A percentile compares a stretch with the other conserved stretches of the same genome.
phyloP scores from a whole-genome alignment of 2,888 invertebrate genomes.

The Scaeva pyrastri region DNA sequence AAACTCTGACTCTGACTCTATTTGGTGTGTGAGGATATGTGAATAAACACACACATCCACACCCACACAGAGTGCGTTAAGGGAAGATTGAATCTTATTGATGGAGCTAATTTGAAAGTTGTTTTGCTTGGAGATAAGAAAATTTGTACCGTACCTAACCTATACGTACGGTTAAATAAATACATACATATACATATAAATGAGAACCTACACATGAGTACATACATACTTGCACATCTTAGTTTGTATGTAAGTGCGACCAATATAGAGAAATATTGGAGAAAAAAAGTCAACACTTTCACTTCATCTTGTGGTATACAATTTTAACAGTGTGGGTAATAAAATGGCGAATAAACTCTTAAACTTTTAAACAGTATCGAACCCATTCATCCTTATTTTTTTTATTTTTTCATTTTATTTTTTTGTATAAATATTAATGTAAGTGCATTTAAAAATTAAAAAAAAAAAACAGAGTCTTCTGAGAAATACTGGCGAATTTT shows the following conservation, averaged over 20 bases:
- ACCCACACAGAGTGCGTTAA: conserved; percentile 41
- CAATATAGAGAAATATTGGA: neutral
- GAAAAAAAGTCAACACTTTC: conserved; percentile 30
- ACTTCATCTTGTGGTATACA: neutral
- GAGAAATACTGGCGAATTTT: too few species aligned
- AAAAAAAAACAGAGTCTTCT: too few species aligned
- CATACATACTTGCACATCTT: too few species aligned
- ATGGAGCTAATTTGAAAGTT: conserved; percentile 45
- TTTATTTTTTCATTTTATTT: too few species aligned
- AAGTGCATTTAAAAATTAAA: too few species aligned
- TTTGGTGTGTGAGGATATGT: neutral
- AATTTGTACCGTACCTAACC: conserved; percentile 4
- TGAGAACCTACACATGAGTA: too few species aligned
- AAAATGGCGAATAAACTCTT: neutral
- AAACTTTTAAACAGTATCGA: too few species aligned
- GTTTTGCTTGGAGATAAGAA: conserved; percentile 33
- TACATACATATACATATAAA: too few species aligned
- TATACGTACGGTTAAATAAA: neutral
- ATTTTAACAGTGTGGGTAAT: neutral
- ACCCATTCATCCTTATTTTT: too few species aligned
- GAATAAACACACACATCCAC: neutral
- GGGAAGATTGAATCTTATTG: conserved; percentile 59
- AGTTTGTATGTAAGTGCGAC: neutral
- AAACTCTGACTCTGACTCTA: too few species aligned
- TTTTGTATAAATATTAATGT: too few species aligned